Base-by-base conservation (phyloP, 2,797 vertebrate species). In the Dermochelys coriacea region DNA sequence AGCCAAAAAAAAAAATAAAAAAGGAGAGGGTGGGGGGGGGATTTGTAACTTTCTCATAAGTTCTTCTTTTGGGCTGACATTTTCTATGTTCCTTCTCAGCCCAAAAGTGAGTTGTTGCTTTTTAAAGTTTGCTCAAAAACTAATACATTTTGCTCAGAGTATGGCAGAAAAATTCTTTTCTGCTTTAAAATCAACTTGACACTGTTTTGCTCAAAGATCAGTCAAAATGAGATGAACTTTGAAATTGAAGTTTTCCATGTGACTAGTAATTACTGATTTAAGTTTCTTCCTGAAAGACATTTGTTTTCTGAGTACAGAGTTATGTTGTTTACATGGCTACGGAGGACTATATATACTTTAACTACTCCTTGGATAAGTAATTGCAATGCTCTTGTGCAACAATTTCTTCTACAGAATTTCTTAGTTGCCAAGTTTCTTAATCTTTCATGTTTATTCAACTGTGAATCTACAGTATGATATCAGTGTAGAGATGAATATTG, bases 1-100 rank as follows among this genome's bases (percentile, higher is more conserved):
- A 41, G 41, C 41, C 41, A 41, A 41, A 41, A 41, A 41, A 41
- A 41, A 41, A 41, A 41, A 41, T 41, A 41, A 41, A 37, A 37
- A 37, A 37, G 5, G 37, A 41, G 41, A n/a, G n/a, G n/a, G n/a
- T n/a, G 41, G 5, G 41, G 41, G 41, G 41, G 18, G 34, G 16
- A 31, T 23, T n/a, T 93, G 2, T 80, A 11, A 83, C 49, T 78
- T 4, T 85, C 41, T 82, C 91, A 64, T 0, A 92, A 74, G 64
- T 88, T 89, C 80, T 79, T 14, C 34, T 92, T 95, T 90, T 68
- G 57, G 49, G 89, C 19, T n/a, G 80, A 82, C 85, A 91, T 52
- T 25, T 49, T 86, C 0, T 0, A 2, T 87, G 45, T 83, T 91
- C 3, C 34, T 89, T 88, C 25, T 88, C 1, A 4, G 79, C 2